Conservation (phyloP, 1,140 invertebrate species). For the Sinonovacula constricta region DNA sequence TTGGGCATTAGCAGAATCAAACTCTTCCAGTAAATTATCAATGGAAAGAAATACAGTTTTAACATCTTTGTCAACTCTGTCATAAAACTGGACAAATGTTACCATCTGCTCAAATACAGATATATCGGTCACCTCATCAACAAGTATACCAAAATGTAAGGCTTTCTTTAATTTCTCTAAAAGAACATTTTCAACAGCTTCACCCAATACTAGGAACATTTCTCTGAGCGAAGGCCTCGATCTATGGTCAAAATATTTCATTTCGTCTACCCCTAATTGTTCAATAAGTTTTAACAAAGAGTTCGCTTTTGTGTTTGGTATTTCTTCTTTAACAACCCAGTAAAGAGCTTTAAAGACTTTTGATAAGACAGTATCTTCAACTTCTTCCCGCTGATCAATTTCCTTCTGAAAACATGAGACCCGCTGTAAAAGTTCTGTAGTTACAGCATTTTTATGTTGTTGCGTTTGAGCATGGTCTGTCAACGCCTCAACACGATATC, state of each 20-base stretch:
- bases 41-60: not conserved
- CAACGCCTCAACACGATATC: constrained; percentile 1
- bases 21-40: constrained; percentile 1
- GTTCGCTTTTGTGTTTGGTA: not conserved
- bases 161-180: constrained; percentile 5
- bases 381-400: not conserved
- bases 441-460: constrained; percentile 10
- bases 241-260: constrained; percentile 1
- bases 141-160: not conserved
- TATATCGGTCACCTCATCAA: constrained; percentile 15
- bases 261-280: not conserved
- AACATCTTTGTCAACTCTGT: not conserved
- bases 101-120: constrained; percentile 14
- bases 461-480: not conserved
- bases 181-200: constrained; percentile 1
- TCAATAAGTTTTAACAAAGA: not conserved
- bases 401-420: constrained; percentile 12
- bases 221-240: not conserved
- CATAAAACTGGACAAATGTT: constrained; percentile 5
- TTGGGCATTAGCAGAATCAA: not conserved
- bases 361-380: not conserved
- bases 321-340: constrained; percentile 10
- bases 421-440: not conserved
- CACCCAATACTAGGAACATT: constrained; percentile 11
- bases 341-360: constrained; percentile 10